Base-by-base conservation (phyloP, 2,113 vertebrate genomes). In the Anguilla japonica region DNA sequence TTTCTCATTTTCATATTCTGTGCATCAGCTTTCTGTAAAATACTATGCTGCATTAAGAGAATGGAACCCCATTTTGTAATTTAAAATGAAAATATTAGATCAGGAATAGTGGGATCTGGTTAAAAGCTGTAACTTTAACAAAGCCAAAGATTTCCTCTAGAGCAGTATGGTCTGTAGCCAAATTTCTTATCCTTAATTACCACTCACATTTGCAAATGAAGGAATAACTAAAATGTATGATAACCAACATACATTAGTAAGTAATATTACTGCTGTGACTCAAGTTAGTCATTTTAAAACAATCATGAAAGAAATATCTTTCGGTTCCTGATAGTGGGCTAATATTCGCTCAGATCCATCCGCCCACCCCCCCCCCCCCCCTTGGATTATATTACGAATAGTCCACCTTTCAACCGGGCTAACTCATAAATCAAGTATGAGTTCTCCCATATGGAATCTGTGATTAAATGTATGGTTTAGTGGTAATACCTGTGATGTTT, bases 391-490 rank as follows among this genome's bases (percentile, higher is more conserved):
- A 67, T 83, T 41, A 34, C 43, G 43, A 46, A 46, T 41, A 46
- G 79, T 53, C 81, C 41, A 43, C 6, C 41, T 78, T 29, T 40
- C 63, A 60, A 29, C 50, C 80, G 41, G 41, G 41, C 41, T 46
- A 67, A 67, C 39, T 26, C 20, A 84, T 79, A 84, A 84, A 84
- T 84, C 43, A 84, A 53, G 79, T 40, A 53, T 2, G 43, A 20
- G 43, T 39, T 84, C 84, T 46, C 63, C 29, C 26, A 29, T 53
- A 34, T 8, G 11, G n/a, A 75, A 2, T 9, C n/a, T 29, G 11
- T n/a, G 71, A 34, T 13, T 29, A 75, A 85, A 80, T 56, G 46
- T 46, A 85, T 40, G 79, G 56, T 40, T 57, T 53, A 41, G 50
- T 22, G 50, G 78, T 56, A 18, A 81, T 81, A 41, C 4, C 18